Conservation (phyloP, 2,888 invertebrate genomes). For the Criorhina ranunculi region DNA sequence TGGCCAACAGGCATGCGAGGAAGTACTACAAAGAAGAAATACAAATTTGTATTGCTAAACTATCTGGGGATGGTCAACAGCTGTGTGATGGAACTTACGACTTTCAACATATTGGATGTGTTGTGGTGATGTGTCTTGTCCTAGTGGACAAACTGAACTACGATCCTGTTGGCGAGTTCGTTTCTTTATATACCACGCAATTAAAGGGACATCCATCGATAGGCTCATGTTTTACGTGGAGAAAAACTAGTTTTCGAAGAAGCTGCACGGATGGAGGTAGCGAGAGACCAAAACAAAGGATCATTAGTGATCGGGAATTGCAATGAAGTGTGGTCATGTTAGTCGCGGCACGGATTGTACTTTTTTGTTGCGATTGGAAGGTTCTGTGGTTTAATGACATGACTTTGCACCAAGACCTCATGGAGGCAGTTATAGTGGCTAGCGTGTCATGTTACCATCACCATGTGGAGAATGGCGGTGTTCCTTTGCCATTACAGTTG, state of each 20-base stretch:
- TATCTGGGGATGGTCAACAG: background rate
- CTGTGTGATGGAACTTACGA: slow-evolving; percentile 38
- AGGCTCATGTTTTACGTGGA: background rate
- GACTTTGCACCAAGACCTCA: slow-evolving; percentile 1
- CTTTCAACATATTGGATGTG: slow-evolving; percentile 68
- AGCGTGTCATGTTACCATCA: background rate
- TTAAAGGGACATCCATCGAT: background rate
- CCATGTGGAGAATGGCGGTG: background rate
- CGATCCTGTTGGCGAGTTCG: slow-evolving; percentile 42
- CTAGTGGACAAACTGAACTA: slow-evolving; percentile 48
- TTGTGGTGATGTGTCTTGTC: slow-evolving; percentile 47
- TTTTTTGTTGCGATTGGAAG: background rate
- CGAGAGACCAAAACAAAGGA: slow-evolving; percentile 36
- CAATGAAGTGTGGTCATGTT: background rate
- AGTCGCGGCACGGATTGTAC: background rate
- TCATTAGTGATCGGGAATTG: background rate
- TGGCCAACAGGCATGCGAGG: slow-evolving; percentile 78
- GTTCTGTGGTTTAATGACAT: background rate
- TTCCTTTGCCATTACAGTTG: background rate
- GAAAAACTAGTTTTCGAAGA: slow-evolving; percentile 44
- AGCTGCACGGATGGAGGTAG: background rate
- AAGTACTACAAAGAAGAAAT: slow-evolving; percentile 76
- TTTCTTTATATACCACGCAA: slow-evolving; percentile 53
- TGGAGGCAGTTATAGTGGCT: background rate
- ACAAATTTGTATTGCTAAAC: too few species aligned